A percentile compares a stretch with the other conserved stretches of the same genome.
phyloP scores from a whole-genome alignment of 1,140 invertebrate genomes.

The Neuroterus valhalla region DNA sequence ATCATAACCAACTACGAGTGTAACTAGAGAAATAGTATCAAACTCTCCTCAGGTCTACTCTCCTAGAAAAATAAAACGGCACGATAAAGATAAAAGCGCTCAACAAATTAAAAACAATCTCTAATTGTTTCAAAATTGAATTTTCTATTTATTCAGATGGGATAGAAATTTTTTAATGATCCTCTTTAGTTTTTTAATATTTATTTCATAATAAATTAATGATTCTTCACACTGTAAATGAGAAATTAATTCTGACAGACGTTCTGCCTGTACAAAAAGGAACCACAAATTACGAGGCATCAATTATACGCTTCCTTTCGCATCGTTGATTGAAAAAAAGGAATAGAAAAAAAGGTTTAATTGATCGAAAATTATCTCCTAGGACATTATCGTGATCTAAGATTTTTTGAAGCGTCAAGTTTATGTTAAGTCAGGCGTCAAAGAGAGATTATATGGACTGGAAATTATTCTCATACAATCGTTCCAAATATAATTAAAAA shows the following conservation, averaged over 20 bases:
- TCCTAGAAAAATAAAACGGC: background rate
- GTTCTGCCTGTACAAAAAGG: too few species aligned
- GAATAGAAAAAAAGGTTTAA: background rate
- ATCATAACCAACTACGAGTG: conserved; percentile 82
- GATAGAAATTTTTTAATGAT: background rate
- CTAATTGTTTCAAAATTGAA: too few species aligned
- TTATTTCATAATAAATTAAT: background rate
- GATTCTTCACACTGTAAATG: background rate
- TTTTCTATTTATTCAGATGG: too few species aligned
- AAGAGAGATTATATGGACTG: background rate
- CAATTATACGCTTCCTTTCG: too few species aligned
- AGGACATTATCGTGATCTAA: background rate
- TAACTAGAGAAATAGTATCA: conserved; percentile 73
- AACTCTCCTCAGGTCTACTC: background rate
- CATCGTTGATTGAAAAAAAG: background rate
- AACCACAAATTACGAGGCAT: too few species aligned
- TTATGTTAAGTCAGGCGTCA: background rate
- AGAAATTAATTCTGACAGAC: background rate
- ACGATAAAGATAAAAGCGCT: background rate
- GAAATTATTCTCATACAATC: background rate
- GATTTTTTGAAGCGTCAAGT: conserved; percentile 3
- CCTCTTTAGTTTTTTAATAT: background rate
- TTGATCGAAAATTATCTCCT: background rate
- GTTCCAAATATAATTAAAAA: too few species aligned
- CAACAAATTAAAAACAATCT: background rate